These are phyloP conservation scores for Seriola rivoliana DNA, from an alignment of 2,113 vertebrate genomes.

Conservation along the genomic window DNA sequence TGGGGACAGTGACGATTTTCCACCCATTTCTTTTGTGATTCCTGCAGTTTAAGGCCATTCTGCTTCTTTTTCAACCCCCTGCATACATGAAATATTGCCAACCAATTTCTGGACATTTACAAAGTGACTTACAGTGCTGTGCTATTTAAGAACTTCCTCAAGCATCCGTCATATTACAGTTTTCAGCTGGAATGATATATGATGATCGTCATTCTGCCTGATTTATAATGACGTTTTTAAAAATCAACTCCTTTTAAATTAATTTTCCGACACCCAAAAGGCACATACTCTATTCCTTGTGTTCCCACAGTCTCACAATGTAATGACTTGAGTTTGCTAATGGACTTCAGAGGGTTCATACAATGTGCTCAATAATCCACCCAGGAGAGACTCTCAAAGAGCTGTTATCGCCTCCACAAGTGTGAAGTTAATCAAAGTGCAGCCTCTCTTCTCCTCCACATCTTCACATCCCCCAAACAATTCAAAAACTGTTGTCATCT, in stretches of 20 bases:
- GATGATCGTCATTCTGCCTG: not conserved
- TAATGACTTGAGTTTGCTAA: constrained; percentile 57
- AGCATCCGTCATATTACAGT: not conserved
- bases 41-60: not conserved
- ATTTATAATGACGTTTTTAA: not conserved
- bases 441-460: constrained; percentile 18
- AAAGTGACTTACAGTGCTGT: not conserved
- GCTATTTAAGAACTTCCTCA: not conserved
- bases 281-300: not conserved
- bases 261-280: not conserved
- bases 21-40: not conserved
- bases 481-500: constrained; percentile 14
- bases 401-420: constrained; percentile 69
- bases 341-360: constrained; percentile 57
- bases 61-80: no score
- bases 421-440: constrained; percentile 70
- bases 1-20: not conserved
- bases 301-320: constrained; percentile 18
- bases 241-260: not conserved
- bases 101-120: not conserved
- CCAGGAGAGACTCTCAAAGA: constrained; percentile 52
- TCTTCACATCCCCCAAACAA: not conserved
- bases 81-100: not conserved
- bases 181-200: not conserved
- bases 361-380: constrained; percentile 61